Base-by-base conservation (phyloP, 2,113 vertebrate species). In the Calonectris borealis region DNA sequence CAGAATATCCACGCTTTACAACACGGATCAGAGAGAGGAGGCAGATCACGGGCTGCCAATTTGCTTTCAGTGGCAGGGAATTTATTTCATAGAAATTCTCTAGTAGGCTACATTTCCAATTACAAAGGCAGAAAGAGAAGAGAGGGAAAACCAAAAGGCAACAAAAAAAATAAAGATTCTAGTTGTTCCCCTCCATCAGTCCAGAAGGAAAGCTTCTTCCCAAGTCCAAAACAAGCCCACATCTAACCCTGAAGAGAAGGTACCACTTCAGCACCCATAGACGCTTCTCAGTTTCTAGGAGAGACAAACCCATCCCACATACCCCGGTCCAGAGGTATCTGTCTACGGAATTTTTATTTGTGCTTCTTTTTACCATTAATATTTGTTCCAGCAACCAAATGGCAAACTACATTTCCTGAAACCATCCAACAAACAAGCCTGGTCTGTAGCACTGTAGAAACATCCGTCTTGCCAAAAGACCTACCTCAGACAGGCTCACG, bases 401-500 rank as follows among this genome's bases (percentile, higher is more conserved):
- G 10, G 19, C 51, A 83, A 86, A 62, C 38, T 42, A 27, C 15
- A 38, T 48, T 60, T 90, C 85, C 65, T 85, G 78, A 83, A 88
- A 66, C 15, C 16, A 81, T 9, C 7, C 65, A 40, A 42, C 22
- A 57, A 78, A 64, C 52, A 68, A 62, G n/a, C 21, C 22, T 55
- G 46, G 25, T 29, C 16, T 24, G 20, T 25, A 18, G 31, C 66
- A 52, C 42, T 52, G 34, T 1, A 69, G 25, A 81, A 62, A 57
- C 25, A 70, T 11, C 32, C 55, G 18, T 12, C 55, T 21, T 8
- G 8, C 12, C 44, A 32, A 10, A 61, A 86, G 55, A 91, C 97
- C 86, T 83, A 99, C 99, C 98, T 99, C 95, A 42, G 40, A 42
- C 1, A 98, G 96, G 20, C 93, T 92, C 58, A 98, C 12, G 6